Base-by-base conservation (phyloP, 1,140 invertebrate genomes). In the Odontomachus brunneus region DNA sequence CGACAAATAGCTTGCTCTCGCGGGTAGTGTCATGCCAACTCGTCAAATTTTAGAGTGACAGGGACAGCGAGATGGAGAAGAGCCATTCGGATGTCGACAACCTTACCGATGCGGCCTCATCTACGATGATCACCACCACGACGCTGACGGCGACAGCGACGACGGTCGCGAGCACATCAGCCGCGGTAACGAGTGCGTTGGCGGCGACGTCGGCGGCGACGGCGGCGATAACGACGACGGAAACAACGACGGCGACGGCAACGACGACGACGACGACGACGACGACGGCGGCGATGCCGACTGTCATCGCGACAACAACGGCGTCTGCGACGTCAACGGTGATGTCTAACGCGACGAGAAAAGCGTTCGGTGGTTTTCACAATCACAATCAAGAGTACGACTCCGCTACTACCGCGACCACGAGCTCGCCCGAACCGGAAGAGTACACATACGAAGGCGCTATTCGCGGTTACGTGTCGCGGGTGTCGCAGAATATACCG, bases 361-460 rank as follows among this genome's bases (percentile, higher is more conserved):
- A 89, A 80, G 62, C 80, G 24, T 89, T 91, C 62, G 86, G 90
- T 69, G 84, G 83, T 11, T 90, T 91, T 63, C 84, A 88, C 48
- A 85, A 89, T 71, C 89, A 88, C 19, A 87, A 78, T 81, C 88
- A 90, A 3, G 95, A 95, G 89, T 96, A 96, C 89, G 95, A 96
- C 86, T 95, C 95, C 12, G 95, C 95, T 44, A 95, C 95, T 29
- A 95, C 95, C 29, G 95, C 95, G 63, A 96, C 95, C 1, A 94
- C 95, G 69, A 96, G 95, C 88, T 96, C 95, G 19, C 95, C 95
- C 1, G 95, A 96, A 87, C 95, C 95, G 3, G 96, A 97, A 84
- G 97, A 98, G 90, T 98, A 98, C 92, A 97, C 97, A 0, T 98
- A 97, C 91, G 97, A 98, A 92, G 96, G 97, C 84, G 97, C 97